Evolutionary conservation across 2,797 vertebrate species (phyloP).

Genomic region (Gymnocypris eckloni): DNA sequence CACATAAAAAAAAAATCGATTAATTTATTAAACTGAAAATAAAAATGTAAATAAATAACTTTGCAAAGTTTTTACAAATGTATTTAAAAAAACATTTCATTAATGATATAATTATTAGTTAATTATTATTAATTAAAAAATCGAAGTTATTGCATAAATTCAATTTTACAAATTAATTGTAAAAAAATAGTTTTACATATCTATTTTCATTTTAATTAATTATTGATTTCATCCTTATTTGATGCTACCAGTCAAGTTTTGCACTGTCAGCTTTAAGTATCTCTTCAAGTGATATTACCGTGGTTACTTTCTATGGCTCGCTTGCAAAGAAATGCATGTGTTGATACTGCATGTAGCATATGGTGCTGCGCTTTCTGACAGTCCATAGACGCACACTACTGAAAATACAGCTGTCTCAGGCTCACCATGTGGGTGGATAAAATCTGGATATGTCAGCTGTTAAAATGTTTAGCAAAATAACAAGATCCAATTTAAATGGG

Average conservation of each 20-base stretch:
- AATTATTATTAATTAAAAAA: neutral
- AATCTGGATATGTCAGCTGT: slow-evolving; percentile 5
- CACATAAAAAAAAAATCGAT: neutral
- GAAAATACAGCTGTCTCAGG: slow-evolving; percentile 11
- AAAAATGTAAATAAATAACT: neutral
- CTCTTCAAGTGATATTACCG: neutral
- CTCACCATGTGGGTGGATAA: neutral
- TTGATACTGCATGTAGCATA: slow-evolving; percentile 26
- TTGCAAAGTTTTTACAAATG: neutral
- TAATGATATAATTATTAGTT: neutral
- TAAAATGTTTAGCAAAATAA: slow-evolving; percentile 20
- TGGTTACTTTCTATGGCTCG: neutral
- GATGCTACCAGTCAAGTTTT: neutral
- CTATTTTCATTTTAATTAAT: neutral
- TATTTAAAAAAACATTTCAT: neutral
- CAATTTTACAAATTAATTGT: neutral
- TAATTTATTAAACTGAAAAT: neutral
- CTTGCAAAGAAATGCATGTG: neutral
- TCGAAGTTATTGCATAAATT: neutral
- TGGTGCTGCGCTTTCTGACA: slow-evolving; percentile 2
- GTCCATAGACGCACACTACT: neutral
- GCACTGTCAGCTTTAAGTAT: slow-evolving; percentile 26
- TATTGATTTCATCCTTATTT: neutral
- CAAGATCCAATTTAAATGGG: neutral
- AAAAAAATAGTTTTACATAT: neutral